Evolutionary conservation across 2,797 vertebrate genomes (phyloP), one percentile per base, ranked within the genome.

Genomic region (Silurus lanzhouensis): DNA sequence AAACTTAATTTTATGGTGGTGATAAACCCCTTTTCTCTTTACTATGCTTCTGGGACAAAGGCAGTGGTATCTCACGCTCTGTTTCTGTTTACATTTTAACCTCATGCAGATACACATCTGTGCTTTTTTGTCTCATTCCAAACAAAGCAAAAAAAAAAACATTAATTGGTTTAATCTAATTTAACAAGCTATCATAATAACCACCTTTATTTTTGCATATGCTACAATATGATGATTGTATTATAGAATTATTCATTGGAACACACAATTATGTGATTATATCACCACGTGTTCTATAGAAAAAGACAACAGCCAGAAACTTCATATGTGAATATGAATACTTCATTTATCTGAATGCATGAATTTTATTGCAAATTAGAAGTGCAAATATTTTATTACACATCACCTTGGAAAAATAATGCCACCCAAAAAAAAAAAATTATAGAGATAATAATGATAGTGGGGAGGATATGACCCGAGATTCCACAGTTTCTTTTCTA

Each of bases 331-430:
- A 0, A n/a, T 12, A 61, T 15, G 61, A 46, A 46, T 78, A 61
- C 31, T 27, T 22, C 44, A 44, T 20, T 19, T 10, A 61, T 78
- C 58, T 46, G 20, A 2, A 78, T n/a, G 76, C 20, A n/a, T 78
- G 9, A 44, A 61, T 44, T 61, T 44, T 78, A 63, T 63, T 78
- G 31, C 20, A 46, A 58, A 44, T 5, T 6, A 78, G 25, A 77
- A 15, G 27, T 60, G 25, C 9, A 61, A 38, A 14, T 78, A 76
- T n/a, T 44, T 78, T 77, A 31, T 77, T 61, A 78, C 19, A 78
- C 17, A 27, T 44, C 75, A 38, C 2, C 10, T 78, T 78, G 75
- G 27, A 38, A 60, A 60, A 77, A 6, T 15, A 20, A 78, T 38
- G 27, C 27, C 57, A 60, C 60, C 10, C 19, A 77, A 31, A 31